Base-by-base conservation (phyloP, 2,113 vertebrate species). In the Lycocorax pyrrhopterus region DNA sequence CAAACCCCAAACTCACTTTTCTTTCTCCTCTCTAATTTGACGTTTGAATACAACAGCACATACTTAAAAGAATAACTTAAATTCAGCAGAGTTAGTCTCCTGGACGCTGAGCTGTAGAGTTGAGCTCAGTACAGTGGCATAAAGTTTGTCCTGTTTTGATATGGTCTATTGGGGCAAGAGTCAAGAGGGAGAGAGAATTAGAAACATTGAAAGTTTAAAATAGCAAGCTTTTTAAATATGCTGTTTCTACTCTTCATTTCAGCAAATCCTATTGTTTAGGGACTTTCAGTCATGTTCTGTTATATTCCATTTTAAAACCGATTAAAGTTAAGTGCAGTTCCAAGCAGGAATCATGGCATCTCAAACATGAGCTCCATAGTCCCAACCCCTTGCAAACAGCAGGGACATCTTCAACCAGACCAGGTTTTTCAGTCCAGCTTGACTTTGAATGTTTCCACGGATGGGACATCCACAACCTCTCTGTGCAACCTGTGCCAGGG, bases 281-380 rank as follows among this genome's bases (percentile, higher is more conserved):
- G 62, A 52, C 92, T 96, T 95, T 86, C 35, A 94, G 33, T 44
- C 69, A 86, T 9, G 29, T 27, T 47, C 20, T 93, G 7, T 43
- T 87, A 84, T 41, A 27, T 91, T 86, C 37, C 37, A 10, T 77
- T 96, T 92, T 52, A 67, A 93, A 95, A 82, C 13, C 87, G 56
- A 89, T 95, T 91, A 86, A 90, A 96, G 60, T 7, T 18, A 77
- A 95, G 41, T 33, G 51, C 22, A 89, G 49, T 89, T 69, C 80
- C 68, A 84, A 93, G 41, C 67, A 75, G 53, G 16, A 80, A 47
- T 16, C 4, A 39, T 6, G 7, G 17, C 47, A 20, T 77, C 64
- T 93, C 51, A 82, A 62, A 94, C 55, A 25, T 71, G 78, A 91
- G 30, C 47, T 93, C 77, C 33, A 46, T 22, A 35, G 12, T 27